Conservation (phyloP, 2,797 vertebrate genomes). For the Triplophysa bombifrons region DNA sequence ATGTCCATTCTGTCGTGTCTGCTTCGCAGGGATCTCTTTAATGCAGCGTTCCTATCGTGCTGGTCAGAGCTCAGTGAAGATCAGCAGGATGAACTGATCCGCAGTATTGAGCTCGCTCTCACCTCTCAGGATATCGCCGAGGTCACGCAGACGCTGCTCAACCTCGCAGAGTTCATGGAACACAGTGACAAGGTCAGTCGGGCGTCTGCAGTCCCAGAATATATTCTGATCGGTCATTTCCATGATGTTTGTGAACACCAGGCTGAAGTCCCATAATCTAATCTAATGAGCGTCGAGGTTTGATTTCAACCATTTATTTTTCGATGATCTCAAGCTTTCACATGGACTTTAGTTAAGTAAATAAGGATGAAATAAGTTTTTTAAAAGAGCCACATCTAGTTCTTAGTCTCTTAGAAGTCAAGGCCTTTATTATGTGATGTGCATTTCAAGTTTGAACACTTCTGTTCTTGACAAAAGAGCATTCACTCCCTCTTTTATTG, state of each 20-base stretch:
- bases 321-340: too few species aligned
- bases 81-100: slow-evolving; percentile 97
- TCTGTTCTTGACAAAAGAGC: neutral
- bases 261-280: too few species aligned
- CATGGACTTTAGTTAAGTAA: neutral
- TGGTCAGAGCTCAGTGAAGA: slow-evolving; percentile 98
- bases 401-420: neutral
- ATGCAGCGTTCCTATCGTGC: slow-evolving; percentile 96
- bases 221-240: too few species aligned
- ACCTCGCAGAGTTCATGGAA: slow-evolving; percentile 99
- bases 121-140: slow-evolving; percentile 98
- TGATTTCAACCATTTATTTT: too few species aligned
- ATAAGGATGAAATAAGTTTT: neutral
- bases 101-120: slow-evolving; percentile 94
- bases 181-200: slow-evolving; percentile 95
- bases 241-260: too few species aligned
- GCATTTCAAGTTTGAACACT: neutral
- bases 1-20: neutral
- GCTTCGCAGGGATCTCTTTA: slow-evolving; percentile 90
- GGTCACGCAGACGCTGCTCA: slow-evolving; percentile 96
- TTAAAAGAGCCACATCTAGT: too few species aligned
- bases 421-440: neutral
- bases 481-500: slow-evolving; percentile 3
- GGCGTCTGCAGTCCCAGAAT: too few species aligned
- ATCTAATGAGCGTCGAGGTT: too few species aligned